phyloP scores from a whole-genome alignment of 2,888 invertebrate genomes.

The Coleophora deauratella region DNA sequence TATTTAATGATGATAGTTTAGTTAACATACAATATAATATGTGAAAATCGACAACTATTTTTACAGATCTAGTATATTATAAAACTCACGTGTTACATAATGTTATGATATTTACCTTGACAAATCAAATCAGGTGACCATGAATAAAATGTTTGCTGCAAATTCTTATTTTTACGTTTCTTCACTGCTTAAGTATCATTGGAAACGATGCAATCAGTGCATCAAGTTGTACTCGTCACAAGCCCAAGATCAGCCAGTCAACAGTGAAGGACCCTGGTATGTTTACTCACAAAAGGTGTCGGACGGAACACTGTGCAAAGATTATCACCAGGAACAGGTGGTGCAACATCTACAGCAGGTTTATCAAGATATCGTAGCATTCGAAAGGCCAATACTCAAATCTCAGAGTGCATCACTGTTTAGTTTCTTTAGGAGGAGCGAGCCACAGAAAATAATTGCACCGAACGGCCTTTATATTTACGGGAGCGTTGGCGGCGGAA shows the following conservation, averaged over 20 bases:
- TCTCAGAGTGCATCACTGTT: conserved; percentile 35
- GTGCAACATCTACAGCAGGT: conserved; percentile 80
- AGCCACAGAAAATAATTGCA: conserved; percentile 58
- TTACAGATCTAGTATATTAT: no score
- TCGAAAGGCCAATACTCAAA: conserved; percentile 49
- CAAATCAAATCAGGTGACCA: conserved; percentile 27
- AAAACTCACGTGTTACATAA: conserved; percentile 32
- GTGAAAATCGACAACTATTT: no score
- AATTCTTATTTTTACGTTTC: conserved; percentile 35
- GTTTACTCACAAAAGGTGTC: conserved; percentile 74
- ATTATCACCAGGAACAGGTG: conserved; percentile 82
- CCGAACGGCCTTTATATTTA: conserved; percentile 91
- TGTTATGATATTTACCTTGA: conserved; percentile 24
- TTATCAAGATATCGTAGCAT: conserved; percentile 76
- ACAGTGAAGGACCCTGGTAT: conserved; percentile 61
- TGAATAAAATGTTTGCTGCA: conserved; percentile 39
- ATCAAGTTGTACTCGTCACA: conserved; percentile 46
- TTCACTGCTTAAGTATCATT: conserved; percentile 36
- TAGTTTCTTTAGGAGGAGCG: conserved; percentile 46
- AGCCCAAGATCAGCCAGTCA: conserved; percentile 25
- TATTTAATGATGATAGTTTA: no score
- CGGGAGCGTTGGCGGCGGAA: conserved; percentile 96
- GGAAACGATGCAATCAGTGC: conserved; percentile 44
- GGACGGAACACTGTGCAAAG: conserved; percentile 75
- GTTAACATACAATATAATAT: no score